Evolutionary conservation across 2,888 invertebrate species (phyloP).

Genomic region (Clanis bilineata): DNA sequence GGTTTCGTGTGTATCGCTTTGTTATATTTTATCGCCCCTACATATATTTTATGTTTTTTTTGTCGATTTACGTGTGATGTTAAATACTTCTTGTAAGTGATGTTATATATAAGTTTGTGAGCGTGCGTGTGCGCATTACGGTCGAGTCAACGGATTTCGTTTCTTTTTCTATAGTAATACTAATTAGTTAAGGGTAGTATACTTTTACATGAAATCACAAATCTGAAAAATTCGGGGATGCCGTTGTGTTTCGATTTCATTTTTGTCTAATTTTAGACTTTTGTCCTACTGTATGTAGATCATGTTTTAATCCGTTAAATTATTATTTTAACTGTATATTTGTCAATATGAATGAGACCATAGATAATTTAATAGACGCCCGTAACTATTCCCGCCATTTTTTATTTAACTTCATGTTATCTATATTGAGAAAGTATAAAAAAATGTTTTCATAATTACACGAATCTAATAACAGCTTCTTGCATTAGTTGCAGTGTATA

Average conservation of each 20-base stretch:
- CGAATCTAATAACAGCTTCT: too few relatives aligned
- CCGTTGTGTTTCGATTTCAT: slow-evolving; percentile 30
- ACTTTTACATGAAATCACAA: slow-evolving; percentile 79
- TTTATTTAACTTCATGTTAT: too few relatives aligned
- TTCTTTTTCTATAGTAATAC: slow-evolving; percentile 45
- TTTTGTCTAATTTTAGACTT: neutral
- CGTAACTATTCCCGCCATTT: too few relatives aligned
- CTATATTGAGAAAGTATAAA: too few relatives aligned
- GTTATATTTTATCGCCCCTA: slow-evolving; percentile 31
- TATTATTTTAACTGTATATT: slow-evolving; percentile 7
- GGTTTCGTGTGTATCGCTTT: slow-evolving; percentile 61
- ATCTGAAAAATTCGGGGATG: slow-evolving; percentile 57
- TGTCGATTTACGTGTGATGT: slow-evolving; percentile 44
- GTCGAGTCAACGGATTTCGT: slow-evolving; percentile 51
- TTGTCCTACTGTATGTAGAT: neutral
- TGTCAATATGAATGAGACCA: too few relatives aligned
- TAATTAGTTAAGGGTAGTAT: slow-evolving; percentile 76
- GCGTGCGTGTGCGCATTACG: slow-evolving; percentile 54
- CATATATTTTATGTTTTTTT: slow-evolving; percentile 32
- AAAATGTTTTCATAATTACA: too few relatives aligned
- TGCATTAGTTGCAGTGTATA: too few relatives aligned
- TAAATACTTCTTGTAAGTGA: slow-evolving; percentile 44
- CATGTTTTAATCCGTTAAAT: slow-evolving; percentile 9
- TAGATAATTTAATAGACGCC: too few relatives aligned
- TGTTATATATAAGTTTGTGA: slow-evolving; percentile 38